Conservation (phyloP, 35 echinoderm and acorn worm species). For the Patiria miniata region DNA sequence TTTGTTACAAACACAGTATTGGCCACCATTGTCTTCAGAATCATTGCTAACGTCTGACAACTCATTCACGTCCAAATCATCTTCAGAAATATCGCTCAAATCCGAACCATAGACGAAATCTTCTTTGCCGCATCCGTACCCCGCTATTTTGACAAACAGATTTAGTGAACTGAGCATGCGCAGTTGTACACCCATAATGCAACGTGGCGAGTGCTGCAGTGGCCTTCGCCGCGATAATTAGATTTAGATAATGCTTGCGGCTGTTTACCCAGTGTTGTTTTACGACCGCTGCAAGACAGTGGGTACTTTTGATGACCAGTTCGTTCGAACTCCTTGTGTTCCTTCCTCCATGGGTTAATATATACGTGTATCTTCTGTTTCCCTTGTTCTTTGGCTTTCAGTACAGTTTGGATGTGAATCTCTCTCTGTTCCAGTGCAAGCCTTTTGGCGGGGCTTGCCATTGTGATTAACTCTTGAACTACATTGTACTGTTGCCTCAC, state of each 20-base stretch:
- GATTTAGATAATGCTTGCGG: neutral
- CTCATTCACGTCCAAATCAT: neutral
- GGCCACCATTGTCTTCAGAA: neutral
- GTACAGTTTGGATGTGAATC: too few species aligned
- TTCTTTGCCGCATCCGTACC: conserved; percentile 5
- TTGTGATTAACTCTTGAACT: too few species aligned
- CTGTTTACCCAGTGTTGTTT: neutral
- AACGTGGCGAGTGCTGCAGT: neutral
- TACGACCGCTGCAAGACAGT: conserved; percentile 10
- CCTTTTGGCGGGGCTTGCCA: too few species aligned
- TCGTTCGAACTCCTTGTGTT: conserved; percentile 24
- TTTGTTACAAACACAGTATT: neutral
- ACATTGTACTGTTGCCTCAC: too few species aligned
- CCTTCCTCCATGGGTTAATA: conserved; percentile 13
- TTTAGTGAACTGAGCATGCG: neutral
- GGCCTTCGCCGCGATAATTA: neutral
- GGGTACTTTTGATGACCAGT: neutral
- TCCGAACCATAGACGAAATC: neutral
- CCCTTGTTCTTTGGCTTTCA: too few species aligned
- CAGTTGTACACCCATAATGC: neutral
- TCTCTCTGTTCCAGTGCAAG: too few species aligned
- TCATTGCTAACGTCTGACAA: neutral
- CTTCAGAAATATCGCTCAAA: conserved; percentile 13
- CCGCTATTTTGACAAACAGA: neutral
- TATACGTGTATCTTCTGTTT: too few species aligned